phyloP scores from a whole-genome alignment of 2,113 vertebrate genomes.

The Rhinopomastus cyanomelas region DNA sequence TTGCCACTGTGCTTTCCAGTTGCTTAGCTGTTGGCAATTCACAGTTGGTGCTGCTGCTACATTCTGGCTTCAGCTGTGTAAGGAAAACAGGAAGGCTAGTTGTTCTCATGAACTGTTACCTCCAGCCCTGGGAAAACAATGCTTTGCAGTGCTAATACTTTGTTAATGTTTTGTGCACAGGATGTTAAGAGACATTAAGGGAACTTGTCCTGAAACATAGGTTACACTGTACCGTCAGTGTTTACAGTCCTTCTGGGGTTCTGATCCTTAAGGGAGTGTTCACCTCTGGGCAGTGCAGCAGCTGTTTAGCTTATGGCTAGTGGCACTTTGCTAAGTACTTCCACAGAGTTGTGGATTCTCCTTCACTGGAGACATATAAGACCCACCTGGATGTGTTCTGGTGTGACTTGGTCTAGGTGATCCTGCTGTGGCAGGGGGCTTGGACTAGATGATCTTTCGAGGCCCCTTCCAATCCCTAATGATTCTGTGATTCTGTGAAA shows the following conservation, averaged over 20 bases:
- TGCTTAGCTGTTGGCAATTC: background rate
- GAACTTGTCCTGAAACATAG: background rate
- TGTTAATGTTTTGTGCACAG: background rate
- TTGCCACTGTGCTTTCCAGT: background rate
- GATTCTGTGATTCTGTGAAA: too few species aligned
- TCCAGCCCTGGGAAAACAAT: background rate
- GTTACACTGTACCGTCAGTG: background rate
- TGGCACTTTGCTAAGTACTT: background rate
- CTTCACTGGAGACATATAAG: too few species aligned
- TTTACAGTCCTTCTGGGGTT: background rate
- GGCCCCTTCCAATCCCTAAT: too few species aligned
- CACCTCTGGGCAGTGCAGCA: background rate
- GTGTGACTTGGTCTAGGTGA: too few species aligned
- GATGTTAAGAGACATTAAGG: background rate
- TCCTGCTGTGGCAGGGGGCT: too few species aligned
- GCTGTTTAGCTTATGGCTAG: background rate
- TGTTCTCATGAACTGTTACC: background rate
- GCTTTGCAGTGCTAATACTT: background rate
- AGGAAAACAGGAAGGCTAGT: background rate
- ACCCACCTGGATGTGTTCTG: too few species aligned
- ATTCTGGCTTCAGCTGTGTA: background rate
- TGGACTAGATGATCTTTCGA: too few species aligned
- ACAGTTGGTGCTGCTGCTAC: background rate
- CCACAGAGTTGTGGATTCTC: too few species aligned
- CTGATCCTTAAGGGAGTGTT: background rate